Conservation (phyloP, 1,140 invertebrate genomes). For the Aphaenogaster rudis region DNA sequence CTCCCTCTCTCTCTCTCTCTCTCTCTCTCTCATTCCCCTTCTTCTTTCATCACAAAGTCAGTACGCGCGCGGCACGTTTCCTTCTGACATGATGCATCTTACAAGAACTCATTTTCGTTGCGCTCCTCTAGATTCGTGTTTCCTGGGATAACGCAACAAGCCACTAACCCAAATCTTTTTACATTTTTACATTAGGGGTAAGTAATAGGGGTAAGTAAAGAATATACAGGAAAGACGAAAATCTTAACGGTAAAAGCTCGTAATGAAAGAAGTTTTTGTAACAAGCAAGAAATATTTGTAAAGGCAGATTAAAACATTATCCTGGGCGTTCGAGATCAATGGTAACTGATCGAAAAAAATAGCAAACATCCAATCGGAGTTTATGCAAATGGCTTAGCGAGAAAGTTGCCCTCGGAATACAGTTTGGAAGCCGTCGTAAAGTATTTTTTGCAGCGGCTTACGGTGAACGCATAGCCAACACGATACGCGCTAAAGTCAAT, state of each 20-base stretch:
- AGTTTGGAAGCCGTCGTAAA: constrained; percentile 11
- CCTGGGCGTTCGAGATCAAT: too few species aligned
- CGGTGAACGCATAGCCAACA: constrained; percentile 4
- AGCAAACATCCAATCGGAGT: not conserved
- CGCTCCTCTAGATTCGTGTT: not conserved
- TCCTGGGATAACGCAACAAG: not conserved
- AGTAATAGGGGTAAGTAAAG: not conserved
- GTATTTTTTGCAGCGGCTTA: constrained; percentile 26
- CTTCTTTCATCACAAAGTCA: constrained; percentile 47
- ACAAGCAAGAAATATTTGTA: not conserved
- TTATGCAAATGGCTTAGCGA: not conserved
- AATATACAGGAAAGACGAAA: not conserved
- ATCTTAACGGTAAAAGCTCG: not conserved
- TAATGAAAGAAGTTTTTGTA: not conserved
- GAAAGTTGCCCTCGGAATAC: not conserved
- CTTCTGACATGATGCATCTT: constrained; percentile 45
- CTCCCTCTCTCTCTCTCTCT: constrained; percentile 51
- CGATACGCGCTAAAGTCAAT: constrained; percentile 60
- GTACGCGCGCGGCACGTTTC: constrained; percentile 38
- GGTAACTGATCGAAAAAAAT: not conserved
- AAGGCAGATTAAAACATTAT: not conserved
- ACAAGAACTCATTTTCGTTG: constrained; percentile 44
- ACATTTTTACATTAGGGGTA: constrained; percentile 12
- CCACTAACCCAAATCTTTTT: constrained; percentile 4
- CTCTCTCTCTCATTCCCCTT: constrained; percentile 20